Evolutionary conservation across 2,888 invertebrate genomes (phyloP).

Genomic region (Augochlorella aurata): DNA sequence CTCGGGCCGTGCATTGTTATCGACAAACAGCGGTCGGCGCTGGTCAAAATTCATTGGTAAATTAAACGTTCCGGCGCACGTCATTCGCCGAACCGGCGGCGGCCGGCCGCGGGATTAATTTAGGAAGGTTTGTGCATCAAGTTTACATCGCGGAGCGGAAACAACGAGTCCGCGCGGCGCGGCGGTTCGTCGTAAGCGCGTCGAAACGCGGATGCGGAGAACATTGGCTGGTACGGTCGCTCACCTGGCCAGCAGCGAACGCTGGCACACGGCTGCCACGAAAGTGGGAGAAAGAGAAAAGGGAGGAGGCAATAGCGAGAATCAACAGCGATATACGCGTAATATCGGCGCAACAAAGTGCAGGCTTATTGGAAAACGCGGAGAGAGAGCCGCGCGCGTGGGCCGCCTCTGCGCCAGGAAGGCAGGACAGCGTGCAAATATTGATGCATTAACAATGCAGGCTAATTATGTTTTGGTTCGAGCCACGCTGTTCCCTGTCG

Average conservation of each 20-base stretch:
- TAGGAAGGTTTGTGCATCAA: slow-evolving; percentile 64
- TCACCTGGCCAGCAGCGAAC: background rate
- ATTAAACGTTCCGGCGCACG: slow-evolving; percentile 53
- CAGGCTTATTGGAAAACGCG: slow-evolving; percentile 71
- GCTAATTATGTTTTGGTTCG: slow-evolving; percentile 82
- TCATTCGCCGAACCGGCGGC: slow-evolving; percentile 41
- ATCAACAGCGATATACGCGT: slow-evolving; percentile 69
- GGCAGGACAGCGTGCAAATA: slow-evolving; percentile 81
- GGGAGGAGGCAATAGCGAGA: slow-evolving; percentile 50
- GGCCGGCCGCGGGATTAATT: slow-evolving; percentile 56
- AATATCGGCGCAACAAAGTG: slow-evolving; percentile 72
- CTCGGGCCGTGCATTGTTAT: slow-evolving; percentile 40
- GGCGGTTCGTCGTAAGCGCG: slow-evolving; percentile 20
- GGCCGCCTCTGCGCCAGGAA: slow-evolving; percentile 52
- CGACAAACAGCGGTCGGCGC: slow-evolving; percentile 37
- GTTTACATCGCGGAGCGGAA: slow-evolving; percentile 57
- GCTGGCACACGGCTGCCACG: background rate
- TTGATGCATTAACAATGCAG: slow-evolving; percentile 82
- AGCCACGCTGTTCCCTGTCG: slow-evolving; percentile 59
- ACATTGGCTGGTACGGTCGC: background rate
- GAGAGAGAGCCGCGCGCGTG: slow-evolving; percentile 42
- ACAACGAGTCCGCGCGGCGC: slow-evolving; percentile 18
- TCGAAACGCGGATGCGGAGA: slow-evolving; percentile 16
- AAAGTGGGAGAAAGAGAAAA: slow-evolving; percentile 23
- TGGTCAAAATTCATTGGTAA: slow-evolving; percentile 55